Base-by-base conservation (phyloP, 2,888 invertebrate species). In the Drosophila prostipennis region DNA sequence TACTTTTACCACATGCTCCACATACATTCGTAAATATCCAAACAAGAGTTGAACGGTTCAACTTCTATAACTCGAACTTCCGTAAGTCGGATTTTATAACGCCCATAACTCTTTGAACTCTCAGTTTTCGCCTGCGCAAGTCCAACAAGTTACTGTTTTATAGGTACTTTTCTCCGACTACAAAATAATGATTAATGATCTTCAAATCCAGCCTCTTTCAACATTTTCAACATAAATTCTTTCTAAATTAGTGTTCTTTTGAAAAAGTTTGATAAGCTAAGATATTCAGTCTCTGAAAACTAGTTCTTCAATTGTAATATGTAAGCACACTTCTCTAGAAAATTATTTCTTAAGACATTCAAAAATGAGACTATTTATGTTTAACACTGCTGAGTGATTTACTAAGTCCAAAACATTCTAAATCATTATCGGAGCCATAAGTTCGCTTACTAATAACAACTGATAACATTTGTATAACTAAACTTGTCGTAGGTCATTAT, bases 1-100 rank as follows among this genome's bases (percentile, higher is more conserved):
- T 32, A 48, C 65, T 52, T 58, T 56, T 69, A 39, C 43, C 45
- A 69, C 70, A 56, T 36, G 68, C 19, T 26, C 14, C 32, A 48
- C 39, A 57, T 40, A 48, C n/a, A 60, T 45, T 45, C 23, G 34
- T 60, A 32, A 54, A 58, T 40, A 32, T 5, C 29, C 46, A 16
- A 23, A 26, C 11, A 29, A 39, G 29, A 58, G 57, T 16, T 16
- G 19, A 26, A 40, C 34, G 46, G 46, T 60, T 61, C 23, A 63
- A 60, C 61, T 63, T 60, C 34, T 60, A 42, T 40, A 36, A 26
- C 34, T 26, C 40, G 11, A 39, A 54, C 55, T 58, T 58, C 39
- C 55, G 57, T 23, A 54, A 40, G 57, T 57, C n/a, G 26, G 26
- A 19, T 34, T 19, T 39, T 29, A 57, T 55, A 32, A 19, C 53